Percentiles rank a stretch among this genome's conserved stretches.
phyloP scores from a whole-genome alignment of 2,888 invertebrate genomes.

The Junonia oenone region DNA sequence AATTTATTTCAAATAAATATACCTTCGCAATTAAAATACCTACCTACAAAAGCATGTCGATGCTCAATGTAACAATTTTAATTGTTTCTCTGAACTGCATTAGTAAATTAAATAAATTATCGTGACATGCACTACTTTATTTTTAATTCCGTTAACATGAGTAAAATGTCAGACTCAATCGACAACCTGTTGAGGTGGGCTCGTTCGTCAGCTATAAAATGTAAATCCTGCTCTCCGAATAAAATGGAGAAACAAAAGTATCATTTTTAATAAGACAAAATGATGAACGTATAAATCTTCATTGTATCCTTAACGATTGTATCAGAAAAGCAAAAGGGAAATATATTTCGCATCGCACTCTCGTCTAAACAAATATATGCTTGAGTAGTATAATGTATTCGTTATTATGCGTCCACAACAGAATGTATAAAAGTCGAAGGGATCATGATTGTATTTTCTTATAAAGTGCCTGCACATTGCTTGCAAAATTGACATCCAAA shows the following conservation, averaged over 20 bases:
- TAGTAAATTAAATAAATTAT: not conserved
- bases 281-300: constrained; percentile 58
- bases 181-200: constrained; percentile 22
- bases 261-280: constrained; percentile 61
- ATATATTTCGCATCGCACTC: constrained; percentile 39
- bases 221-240: constrained; percentile 22
- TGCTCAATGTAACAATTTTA: not conserved
- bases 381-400: constrained; percentile 53
- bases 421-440: constrained; percentile 53
- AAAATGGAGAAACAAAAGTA: constrained; percentile 42
- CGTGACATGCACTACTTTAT: constrained; percentile 1
- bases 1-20: constrained; percentile 14
- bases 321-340: constrained; percentile 41
- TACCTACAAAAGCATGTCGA: not conserved
- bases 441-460: constrained; percentile 65
- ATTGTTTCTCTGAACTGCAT: not conserved
- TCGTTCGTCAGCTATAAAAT: constrained; percentile 24
- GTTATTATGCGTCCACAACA: constrained; percentile 57
- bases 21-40: not conserved
- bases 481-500: constrained; percentile 77
- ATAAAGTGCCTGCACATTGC: constrained; percentile 67
- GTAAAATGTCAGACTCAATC: constrained; percentile 21
- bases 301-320: constrained; percentile 58
- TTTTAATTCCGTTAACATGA: constrained; percentile 15
- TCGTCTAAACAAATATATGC: constrained; percentile 45